A percentile compares a stretch with the other conserved stretches of the same genome.
These are phyloP conservation scores for Tachyglossus aculeatus DNA, from an alignment of 2,797 vertebrate genomes.

Conservation along the genomic window DNA sequence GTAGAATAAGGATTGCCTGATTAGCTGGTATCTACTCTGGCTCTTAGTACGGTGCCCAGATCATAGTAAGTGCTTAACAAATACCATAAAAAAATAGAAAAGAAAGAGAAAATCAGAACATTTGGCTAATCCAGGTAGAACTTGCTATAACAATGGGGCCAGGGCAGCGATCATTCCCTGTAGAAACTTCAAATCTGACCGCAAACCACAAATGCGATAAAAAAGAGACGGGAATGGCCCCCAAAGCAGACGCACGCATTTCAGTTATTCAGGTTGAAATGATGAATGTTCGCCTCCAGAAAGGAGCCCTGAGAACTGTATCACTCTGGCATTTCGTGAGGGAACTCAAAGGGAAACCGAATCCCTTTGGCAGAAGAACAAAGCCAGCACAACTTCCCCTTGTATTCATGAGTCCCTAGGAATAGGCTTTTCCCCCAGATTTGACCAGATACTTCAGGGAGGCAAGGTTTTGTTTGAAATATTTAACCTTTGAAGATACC, in stretches of 20 bases:
- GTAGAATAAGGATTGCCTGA: no score
- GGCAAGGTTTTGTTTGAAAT: neutral
- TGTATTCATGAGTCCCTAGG: neutral
- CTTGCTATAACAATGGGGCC: no score
- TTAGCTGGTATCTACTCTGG: no score
- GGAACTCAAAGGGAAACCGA: neutral
- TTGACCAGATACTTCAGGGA: neutral
- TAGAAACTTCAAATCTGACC: neutral
- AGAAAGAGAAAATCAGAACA: no score
- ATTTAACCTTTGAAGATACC: no score
- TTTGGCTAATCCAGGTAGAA: no score
- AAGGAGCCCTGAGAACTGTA: neutral
- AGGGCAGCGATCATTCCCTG: no score
- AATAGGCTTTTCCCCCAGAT: neutral
- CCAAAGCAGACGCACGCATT: neutral
- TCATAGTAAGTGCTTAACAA: no score
- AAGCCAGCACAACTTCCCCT: neutral
- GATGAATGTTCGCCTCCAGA: neutral
- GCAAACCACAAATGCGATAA: neutral
- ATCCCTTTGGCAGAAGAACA: neutral
- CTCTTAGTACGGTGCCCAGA: no score
- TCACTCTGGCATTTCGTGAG: neutral
- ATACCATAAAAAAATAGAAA: no score
- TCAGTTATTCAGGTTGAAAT: neutral
- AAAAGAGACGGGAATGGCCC: neutral